A percentile compares a stretch with the other conserved stretches of the same genome.
Conservation (phyloP, 2,797 vertebrate species). For the Aulostomus chinensis region DNA sequence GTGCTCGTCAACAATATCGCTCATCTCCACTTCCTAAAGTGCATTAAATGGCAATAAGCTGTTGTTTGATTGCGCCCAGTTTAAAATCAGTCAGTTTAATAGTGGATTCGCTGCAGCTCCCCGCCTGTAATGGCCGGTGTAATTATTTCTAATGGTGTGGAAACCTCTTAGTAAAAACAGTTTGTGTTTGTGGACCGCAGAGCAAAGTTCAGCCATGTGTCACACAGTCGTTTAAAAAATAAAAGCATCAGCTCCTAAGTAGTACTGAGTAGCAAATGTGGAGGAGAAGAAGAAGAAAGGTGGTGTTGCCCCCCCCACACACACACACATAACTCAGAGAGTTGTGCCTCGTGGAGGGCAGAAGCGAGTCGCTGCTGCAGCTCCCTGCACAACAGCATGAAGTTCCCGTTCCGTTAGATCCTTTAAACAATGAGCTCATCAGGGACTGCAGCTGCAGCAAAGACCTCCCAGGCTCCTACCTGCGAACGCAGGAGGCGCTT, state of each 20-base stretch:
- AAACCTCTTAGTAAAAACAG: conserved; percentile 52
- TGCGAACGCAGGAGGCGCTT: no score
- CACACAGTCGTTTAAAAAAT: conserved; percentile 26
- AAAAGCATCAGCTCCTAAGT: conserved; percentile 33
- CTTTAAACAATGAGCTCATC: conserved; percentile 23
- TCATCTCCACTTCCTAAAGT: neutral
- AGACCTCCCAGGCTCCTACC: no score
- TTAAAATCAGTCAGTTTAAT: conserved; percentile 38
- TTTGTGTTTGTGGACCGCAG: conserved; percentile 33
- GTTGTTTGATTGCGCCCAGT: conserved; percentile 45
- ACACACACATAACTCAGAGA: conserved; percentile 6
- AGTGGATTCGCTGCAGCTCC: conserved; percentile 31
- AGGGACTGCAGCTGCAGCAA: no score
- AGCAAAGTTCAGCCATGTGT: conserved; percentile 50
- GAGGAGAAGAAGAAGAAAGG: no score
- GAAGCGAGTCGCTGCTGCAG: neutral
- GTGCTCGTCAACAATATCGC: neutral
- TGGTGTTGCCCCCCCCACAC: no score
- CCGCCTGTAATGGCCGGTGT: conserved; percentile 39
- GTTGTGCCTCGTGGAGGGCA: neutral
- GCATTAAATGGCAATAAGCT: conserved; percentile 8
- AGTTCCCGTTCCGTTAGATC: conserved; percentile 13
- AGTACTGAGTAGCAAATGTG: neutral
- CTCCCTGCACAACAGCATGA: neutral
- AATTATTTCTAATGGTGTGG: conserved; percentile 62